These are phyloP conservation scores for Scaptodrosophila latifasciaeformis DNA, from an alignment of 2,888 invertebrate genomes.

Conservation along the genomic window DNA sequence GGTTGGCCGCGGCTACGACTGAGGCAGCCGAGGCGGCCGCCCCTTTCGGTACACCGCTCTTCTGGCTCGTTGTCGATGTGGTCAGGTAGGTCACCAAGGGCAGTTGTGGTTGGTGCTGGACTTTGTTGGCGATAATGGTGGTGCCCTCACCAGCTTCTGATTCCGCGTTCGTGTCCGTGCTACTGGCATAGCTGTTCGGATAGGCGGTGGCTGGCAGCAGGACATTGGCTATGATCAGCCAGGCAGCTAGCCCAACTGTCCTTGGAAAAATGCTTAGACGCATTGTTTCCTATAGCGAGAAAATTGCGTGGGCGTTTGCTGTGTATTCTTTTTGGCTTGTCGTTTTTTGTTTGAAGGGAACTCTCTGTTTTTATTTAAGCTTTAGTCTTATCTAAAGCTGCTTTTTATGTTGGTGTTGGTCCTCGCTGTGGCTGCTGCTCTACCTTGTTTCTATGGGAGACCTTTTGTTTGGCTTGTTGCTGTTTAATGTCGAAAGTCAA, in stretches of 20 bases:
- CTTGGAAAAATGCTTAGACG: constrained; percentile 45
- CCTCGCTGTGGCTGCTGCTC: constrained; percentile 19
- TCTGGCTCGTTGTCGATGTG: constrained; percentile 53
- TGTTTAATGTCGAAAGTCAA: constrained; percentile 36
- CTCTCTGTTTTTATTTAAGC: constrained; percentile 46
- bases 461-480: constrained; percentile 22
- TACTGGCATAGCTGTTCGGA: constrained; percentile 26
- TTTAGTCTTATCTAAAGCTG: constrained; percentile 39
- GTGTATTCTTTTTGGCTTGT: constrained; percentile 16
- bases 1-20: constrained; percentile 12
- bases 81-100: constrained; percentile 46
- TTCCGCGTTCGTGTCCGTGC: not conserved
- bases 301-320: constrained; percentile 13
- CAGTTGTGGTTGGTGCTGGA: constrained; percentile 12
- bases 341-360: not conserved
- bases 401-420: constrained; percentile 5
- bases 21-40: not conserved
- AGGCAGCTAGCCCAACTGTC: constrained; percentile 36
- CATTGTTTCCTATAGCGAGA: constrained; percentile 37
- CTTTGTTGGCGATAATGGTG: constrained; percentile 1
- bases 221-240: constrained; percentile 7
- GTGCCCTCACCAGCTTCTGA: not conserved
- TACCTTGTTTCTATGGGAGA: constrained; percentile 16
- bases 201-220: constrained; percentile 27
- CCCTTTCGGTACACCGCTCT: constrained; percentile 16